Evolutionary conservation across 2,888 invertebrate species (phyloP).

Genomic region (Zaprionus bogoriensis): DNA sequence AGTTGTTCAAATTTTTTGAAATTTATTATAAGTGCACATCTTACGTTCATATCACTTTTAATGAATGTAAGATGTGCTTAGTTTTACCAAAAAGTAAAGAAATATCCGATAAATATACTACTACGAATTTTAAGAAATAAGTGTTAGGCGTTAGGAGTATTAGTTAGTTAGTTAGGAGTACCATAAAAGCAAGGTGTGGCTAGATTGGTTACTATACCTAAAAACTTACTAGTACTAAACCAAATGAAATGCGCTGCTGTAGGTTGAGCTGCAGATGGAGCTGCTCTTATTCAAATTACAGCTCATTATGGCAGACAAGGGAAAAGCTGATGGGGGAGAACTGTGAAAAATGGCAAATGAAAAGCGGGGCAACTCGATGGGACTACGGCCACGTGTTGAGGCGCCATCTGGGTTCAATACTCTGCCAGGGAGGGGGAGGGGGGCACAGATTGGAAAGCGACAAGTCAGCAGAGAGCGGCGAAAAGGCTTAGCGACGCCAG

Average conservation of each 20-base stretch:
- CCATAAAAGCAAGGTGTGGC: no score
- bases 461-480: conserved; percentile 59
- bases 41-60: no score
- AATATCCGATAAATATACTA: no score
- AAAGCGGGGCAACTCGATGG: not conserved
- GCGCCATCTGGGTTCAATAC: conserved; percentile 66
- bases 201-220: no score
- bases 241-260: conserved; percentile 61
- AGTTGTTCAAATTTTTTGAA: no score
- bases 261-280: not conserved
- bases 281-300: conserved; percentile 71
- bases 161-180: no score
- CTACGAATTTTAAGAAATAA: no score
- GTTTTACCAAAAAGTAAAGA: no score
- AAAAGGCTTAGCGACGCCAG: conserved; percentile 69
- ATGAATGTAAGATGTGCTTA: no score
- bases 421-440: conserved; percentile 22
- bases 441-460: conserved; percentile 64
- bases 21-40: no score
- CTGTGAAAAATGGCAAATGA: conserved; percentile 29
- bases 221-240: conserved; percentile 59
- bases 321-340: conserved; percentile 6
- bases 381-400: conserved; percentile 38
- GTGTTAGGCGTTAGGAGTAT: no score
- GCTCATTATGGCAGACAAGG: conserved; percentile 65